Conservation (phyloP, 2,113 vertebrate genomes). For the Ranitomeya imitator region DNA sequence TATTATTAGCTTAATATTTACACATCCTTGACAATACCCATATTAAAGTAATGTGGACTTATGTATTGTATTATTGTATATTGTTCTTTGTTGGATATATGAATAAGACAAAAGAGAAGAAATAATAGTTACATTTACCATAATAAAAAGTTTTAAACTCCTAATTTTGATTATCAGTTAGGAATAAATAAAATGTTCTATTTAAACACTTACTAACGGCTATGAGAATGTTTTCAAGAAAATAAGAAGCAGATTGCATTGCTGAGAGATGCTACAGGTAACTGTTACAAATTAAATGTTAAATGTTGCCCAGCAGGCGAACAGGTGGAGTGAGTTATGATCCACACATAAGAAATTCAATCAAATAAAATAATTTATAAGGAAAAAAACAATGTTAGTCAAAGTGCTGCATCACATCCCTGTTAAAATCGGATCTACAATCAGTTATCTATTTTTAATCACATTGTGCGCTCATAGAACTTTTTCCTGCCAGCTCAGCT, state of each 20-base stretch:
- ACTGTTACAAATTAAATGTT: slow-evolving; percentile 41
- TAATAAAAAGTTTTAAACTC: neutral
- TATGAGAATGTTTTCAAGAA: slow-evolving; percentile 19
- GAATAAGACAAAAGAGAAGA: neutral
- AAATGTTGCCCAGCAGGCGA: slow-evolving; percentile 39
- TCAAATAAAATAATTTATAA: slow-evolving; percentile 8
- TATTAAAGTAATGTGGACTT: neutral
- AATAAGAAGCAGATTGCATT: slow-evolving; percentile 48
- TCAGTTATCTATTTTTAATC: neutral
- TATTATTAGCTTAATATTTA: neutral
- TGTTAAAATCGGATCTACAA: neutral
- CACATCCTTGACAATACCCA: neutral
- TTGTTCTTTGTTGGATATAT: neutral
- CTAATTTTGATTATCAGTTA: neutral
- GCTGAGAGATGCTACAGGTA: slow-evolving; percentile 29
- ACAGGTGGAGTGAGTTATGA: neutral
- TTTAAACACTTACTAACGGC: slow-evolving; percentile 5
- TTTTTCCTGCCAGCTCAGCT: neutral
- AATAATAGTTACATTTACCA: neutral
- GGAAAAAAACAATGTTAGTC: neutral
- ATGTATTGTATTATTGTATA: neutral
- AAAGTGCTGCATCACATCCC: neutral
- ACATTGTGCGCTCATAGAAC: neutral
- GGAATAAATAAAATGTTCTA: neutral
- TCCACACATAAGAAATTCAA: slow-evolving; percentile 8